Base-by-base conservation (phyloP, 37 sponge, comb jelly and placozoan genomes). In the Cliona cf. orientalis region DNA sequence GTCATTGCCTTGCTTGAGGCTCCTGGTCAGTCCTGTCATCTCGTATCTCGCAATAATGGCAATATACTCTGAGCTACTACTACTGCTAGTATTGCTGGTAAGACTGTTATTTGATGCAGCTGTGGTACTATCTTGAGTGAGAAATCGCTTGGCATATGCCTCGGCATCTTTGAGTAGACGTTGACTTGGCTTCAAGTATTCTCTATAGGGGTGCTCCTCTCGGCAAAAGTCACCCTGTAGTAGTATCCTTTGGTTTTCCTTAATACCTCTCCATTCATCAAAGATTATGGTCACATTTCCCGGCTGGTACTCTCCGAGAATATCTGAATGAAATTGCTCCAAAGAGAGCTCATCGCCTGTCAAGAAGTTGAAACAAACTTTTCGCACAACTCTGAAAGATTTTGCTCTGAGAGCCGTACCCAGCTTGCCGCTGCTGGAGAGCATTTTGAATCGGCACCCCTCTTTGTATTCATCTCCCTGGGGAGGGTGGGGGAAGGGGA, bases 241-340 rank as follows among this genome's bases (percentile, higher is more conserved):
- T 23, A 61, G 22, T 0, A 80, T 57, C n/a, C 80, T 46, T 28
- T 80, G 80, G 36, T 42, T 40, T 55, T 80, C 80, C 0, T 26
- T 34, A 1, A 80, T 7, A 19, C 86, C 86, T 79, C 80, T 71
- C 86, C 80, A 86, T 64, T 78, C 66, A 12, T 69, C 49, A 31
- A 81, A 56, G 1, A 81, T 11, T 0, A 87, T 46, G 1, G 81
- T 68, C 23, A 74, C 75, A 32, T 33, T 58, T 33, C 35, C 29
- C 0, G 80, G 66, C 3, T 46, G 49, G 53, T 37, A 63, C 14
- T 45, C 42, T 37, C 80, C 87, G 39, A 78, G 72, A 0, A 86
- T 58, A 29, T 77, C 55, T 0, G 25, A 36, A 9, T 72, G 61
- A 28, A 86, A 73, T 35, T 86, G 43, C 44, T 9, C 36, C 35